Evolutionary conservation across 2,888 invertebrate genomes (phyloP).

Genomic region (Eristalis intricaria): DNA sequence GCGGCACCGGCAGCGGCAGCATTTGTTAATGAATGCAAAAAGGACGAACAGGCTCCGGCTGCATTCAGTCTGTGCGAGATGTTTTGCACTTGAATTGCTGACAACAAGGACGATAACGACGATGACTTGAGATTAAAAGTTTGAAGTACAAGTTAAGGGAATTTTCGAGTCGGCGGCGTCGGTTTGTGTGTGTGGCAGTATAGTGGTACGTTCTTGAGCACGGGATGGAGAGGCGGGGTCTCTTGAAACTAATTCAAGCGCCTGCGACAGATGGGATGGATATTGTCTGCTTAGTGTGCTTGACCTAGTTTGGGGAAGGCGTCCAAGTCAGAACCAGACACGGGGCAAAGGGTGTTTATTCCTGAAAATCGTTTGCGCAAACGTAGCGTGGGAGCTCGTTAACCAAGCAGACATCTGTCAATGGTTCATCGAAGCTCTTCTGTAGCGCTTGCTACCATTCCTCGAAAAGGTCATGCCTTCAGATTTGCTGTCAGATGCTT

Average conservation of each 20-base stretch:
- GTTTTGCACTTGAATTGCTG: conserved; percentile 66
- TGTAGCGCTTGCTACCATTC: too few species aligned
- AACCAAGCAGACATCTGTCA: too few species aligned
- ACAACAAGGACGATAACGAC: conserved; percentile 32
- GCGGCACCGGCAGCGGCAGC: background rate
- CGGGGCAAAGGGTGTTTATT: too few species aligned
- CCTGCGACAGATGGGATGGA: background rate
- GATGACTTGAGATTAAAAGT: conserved; percentile 46
- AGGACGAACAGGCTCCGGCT: conserved; percentile 4
- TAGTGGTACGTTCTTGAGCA: background rate
- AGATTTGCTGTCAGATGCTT: too few species aligned
- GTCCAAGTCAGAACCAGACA: too few species aligned
- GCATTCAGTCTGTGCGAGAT: conserved; percentile 51
- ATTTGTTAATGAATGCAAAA: conserved; percentile 65
- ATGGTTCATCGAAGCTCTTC: too few species aligned
- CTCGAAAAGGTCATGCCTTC: too few species aligned
- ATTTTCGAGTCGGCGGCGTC: background rate
- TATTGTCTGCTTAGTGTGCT: background rate
- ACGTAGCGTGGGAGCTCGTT: too few species aligned
- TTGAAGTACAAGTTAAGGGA: conserved; percentile 50
- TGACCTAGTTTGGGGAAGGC: background rate
- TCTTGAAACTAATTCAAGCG: background rate
- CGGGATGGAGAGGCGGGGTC: background rate
- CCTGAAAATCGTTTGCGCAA: too few species aligned
- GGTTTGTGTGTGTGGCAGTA: background rate